Percentiles rank a stretch among this genome's conserved stretches.
Conservation (phyloP, 2,888 invertebrate genomes). For the Drosophila pseudotalamancana region DNA sequence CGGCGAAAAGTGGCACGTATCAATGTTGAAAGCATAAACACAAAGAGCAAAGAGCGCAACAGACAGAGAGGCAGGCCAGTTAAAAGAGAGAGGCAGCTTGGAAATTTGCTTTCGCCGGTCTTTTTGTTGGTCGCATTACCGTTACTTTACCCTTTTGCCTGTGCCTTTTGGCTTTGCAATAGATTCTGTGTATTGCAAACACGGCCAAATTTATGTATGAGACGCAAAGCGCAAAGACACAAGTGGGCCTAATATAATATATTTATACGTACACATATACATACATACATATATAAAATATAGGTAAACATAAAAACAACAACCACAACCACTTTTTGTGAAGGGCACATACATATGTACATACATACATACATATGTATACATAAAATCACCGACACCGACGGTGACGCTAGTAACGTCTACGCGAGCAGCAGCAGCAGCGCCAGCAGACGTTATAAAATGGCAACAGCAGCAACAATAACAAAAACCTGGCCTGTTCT, state of each 20-base stretch:
- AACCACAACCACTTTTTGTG: slow-evolving; percentile 34
- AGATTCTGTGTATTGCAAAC: slow-evolving; percentile 49
- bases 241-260: too few species aligned
- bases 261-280: not conserved
- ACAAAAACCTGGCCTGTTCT: slow-evolving; percentile 32
- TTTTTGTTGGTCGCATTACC: slow-evolving; percentile 37
- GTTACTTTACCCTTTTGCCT: slow-evolving; percentile 39
- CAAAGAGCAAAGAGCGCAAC: slow-evolving; percentile 50
- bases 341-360: too few species aligned
- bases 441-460: slow-evolving; percentile 46
- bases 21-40: slow-evolving; percentile 74
- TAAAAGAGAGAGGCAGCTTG: slow-evolving; percentile 19
- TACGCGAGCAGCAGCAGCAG: slow-evolving; percentile 27
- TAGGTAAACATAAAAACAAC: slow-evolving; percentile 32
- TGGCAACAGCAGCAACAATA: slow-evolving; percentile 42
- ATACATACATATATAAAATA: slow-evolving; percentile 21
- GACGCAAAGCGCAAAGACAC: slow-evolving; percentile 1
- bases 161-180: slow-evolving; percentile 27
- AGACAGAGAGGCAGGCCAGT: slow-evolving; percentile 1
- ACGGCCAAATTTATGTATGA: slow-evolving; percentile 44
- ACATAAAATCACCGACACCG: slow-evolving; percentile 29
- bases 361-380: too few species aligned
- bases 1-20: slow-evolving; percentile 71
- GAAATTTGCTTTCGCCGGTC: slow-evolving; percentile 54
- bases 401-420: slow-evolving; percentile 3